Conservation (phyloP, 2,888 invertebrate genomes). For the Melolontha melolontha region DNA sequence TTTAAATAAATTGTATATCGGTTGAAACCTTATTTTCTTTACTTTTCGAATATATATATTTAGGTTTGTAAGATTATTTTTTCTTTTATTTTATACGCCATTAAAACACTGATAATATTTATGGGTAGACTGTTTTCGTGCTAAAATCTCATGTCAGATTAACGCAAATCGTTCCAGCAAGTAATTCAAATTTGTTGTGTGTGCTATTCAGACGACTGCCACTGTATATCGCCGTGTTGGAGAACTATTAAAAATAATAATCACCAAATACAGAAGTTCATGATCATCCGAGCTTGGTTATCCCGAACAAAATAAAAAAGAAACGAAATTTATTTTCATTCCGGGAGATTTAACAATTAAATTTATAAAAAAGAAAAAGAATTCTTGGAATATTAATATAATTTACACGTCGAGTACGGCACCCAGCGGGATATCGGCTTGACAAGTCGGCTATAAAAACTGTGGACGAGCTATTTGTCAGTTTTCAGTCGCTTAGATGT, state of each 20-base stretch:
- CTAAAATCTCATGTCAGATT: too few relatives aligned
- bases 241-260: slow-evolving; percentile 18
- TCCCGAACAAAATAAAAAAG: not conserved
- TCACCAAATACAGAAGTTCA: slow-evolving; percentile 19
- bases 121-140: too few relatives aligned
- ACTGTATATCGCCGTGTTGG: not conserved
- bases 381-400: slow-evolving; percentile 47
- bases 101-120: too few relatives aligned
- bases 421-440: slow-evolving; percentile 50
- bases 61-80: too few relatives aligned
- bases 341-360: slow-evolving; percentile 33
- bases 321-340: slow-evolving; percentile 32
- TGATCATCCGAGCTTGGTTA: not conserved
- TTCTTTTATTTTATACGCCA: too few relatives aligned
- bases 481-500: slow-evolving; percentile 46
- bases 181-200: too few relatives aligned
- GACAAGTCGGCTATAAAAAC: slow-evolving; percentile 48
- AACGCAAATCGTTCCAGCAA: too few relatives aligned
- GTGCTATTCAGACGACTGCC: not conserved
- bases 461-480: slow-evolving; percentile 48
- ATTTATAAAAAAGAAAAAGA: slow-evolving; percentile 24
- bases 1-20: too few relatives aligned
- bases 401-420: slow-evolving; percentile 48
- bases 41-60: too few relatives aligned
- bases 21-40: too few relatives aligned